These are phyloP conservation scores for Ectemnius cavifrons DNA, from an alignment of 2,888 invertebrate genomes.

Conservation along the genomic window DNA sequence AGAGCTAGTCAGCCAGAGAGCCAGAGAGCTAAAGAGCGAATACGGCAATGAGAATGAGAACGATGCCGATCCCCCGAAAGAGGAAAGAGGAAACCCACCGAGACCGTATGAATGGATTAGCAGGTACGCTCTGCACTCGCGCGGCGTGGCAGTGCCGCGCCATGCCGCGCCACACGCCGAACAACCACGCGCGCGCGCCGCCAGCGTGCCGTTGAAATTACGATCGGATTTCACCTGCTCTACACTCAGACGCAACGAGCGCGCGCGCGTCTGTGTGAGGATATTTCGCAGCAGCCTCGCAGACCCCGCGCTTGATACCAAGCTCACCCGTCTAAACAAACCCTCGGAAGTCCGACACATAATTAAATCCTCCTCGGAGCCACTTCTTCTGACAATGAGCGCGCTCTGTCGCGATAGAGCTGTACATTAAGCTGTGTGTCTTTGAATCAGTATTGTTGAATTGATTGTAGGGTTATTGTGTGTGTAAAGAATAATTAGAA, in stretches of 20 bases:
- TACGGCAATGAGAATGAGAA: slow-evolving; percentile 47
- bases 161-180: too few relatives aligned
- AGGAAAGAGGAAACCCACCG: slow-evolving; percentile 53
- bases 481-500: too few relatives aligned
- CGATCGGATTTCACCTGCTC: slow-evolving; percentile 74
- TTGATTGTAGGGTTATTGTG: too few relatives aligned
- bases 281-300: slow-evolving; percentile 25
- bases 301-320: slow-evolving; percentile 24
- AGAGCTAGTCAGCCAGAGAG: slow-evolving; percentile 32
- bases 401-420: too few relatives aligned
- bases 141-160: slow-evolving; percentile 58
- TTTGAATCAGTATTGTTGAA: too few relatives aligned
- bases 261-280: slow-evolving; percentile 44
- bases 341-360: too few relatives aligned
- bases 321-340: too few relatives aligned
- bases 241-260: slow-evolving; percentile 35
- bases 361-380: too few relatives aligned
- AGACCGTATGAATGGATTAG: slow-evolving; percentile 77
- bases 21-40: slow-evolving; percentile 29
- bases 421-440: too few relatives aligned
- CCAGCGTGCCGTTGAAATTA: slow-evolving; percentile 66
- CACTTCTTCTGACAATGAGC: too few relatives aligned
- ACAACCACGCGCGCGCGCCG: too few relatives aligned
- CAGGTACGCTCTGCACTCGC: slow-evolving; percentile 64
- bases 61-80: slow-evolving; percentile 24